Evolutionary conservation across 2,797 vertebrate species (phyloP).

Genomic region (Loriculus beryllinus): DNA sequence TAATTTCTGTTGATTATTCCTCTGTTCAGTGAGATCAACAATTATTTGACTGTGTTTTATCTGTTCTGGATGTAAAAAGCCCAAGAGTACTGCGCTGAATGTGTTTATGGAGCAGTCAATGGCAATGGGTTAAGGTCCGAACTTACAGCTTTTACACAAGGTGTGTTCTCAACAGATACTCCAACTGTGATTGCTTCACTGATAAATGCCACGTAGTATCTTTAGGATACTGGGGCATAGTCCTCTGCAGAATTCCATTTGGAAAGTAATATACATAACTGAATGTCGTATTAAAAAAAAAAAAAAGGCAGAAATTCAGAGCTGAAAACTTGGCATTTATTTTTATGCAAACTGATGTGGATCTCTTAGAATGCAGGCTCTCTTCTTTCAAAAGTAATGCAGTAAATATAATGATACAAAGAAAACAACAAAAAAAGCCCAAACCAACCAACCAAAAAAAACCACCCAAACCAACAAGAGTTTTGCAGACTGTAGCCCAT

Average conservation of each 20-base stretch:
- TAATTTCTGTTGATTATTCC: neutral
- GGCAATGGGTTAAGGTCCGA: neutral
- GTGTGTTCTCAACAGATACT: neutral
- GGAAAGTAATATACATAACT: neutral
- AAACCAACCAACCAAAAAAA: neutral
- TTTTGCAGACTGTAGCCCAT: neutral
- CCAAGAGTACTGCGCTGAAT: neutral
- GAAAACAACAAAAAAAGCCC: neutral
- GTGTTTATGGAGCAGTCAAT: neutral
- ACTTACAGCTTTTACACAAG: neutral
- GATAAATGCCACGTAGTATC: neutral
- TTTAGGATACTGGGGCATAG: neutral
- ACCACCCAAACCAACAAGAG: neutral
- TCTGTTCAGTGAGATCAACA: neutral
- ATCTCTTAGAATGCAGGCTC: neutral
- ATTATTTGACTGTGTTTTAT: neutral
- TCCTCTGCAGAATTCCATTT: neutral
- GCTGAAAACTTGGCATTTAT: neutral
- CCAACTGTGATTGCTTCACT: neutral
- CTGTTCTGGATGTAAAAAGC: neutral
- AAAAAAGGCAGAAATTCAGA: neutral
- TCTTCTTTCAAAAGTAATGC: neutral
- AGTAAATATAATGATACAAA: neutral
- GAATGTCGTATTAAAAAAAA: neutral
- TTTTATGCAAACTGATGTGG: neutral